A percentile compares a stretch with the other conserved stretches of the same genome.
Evolutionary conservation across 2,797 vertebrate species (phyloP).

Genomic region (Melanotaenia nigrans): DNA sequence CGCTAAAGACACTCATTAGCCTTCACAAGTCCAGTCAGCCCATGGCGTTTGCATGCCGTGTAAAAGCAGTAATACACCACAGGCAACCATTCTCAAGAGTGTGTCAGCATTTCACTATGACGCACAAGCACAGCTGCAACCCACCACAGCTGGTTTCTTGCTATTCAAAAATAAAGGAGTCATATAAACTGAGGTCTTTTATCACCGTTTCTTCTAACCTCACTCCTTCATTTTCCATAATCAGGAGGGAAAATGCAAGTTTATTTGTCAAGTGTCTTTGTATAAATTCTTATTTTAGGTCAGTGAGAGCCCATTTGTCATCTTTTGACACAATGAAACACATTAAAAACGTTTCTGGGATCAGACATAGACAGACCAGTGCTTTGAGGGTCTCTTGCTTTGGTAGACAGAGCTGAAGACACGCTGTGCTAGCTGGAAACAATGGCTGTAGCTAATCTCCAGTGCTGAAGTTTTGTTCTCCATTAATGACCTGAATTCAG

Average conservation of each 20-base stretch:
- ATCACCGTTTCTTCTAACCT: constrained; percentile 26
- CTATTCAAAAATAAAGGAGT: constrained; percentile 58
- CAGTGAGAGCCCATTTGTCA: constrained; percentile 3
- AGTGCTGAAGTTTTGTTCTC: constrained; percentile 26
- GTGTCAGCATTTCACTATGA: constrained; percentile 76
- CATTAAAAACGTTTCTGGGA: constrained; percentile 35
- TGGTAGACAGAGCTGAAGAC: constrained; percentile 44
- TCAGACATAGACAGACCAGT: constrained; percentile 14
- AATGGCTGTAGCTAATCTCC: constrained; percentile 33
- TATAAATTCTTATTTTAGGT: constrained; percentile 34
- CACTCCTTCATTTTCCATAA: constrained; percentile 40
- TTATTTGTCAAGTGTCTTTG: neutral
- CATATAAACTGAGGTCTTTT: constrained; percentile 40
- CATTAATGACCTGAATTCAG: constrained; percentile 6
- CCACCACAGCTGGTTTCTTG: constrained; percentile 51
- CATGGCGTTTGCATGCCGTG: constrained; percentile 36
- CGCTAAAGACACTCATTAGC: constrained; percentile 57
- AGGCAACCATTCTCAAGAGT: constrained; percentile 64
- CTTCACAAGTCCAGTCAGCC: constrained; percentile 27
- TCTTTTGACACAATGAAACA: constrained; percentile 1
- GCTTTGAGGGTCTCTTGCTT: constrained; percentile 22
- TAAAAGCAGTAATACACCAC: constrained; percentile 32
- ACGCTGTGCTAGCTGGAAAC: constrained; percentile 34
- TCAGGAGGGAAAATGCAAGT: constrained; percentile 43
- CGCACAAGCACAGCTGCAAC: constrained; percentile 76